These are phyloP conservation scores for Drosophila biarmipes DNA, from an alignment of 1,140 invertebrate genomes.

Conservation along the genomic window DNA sequence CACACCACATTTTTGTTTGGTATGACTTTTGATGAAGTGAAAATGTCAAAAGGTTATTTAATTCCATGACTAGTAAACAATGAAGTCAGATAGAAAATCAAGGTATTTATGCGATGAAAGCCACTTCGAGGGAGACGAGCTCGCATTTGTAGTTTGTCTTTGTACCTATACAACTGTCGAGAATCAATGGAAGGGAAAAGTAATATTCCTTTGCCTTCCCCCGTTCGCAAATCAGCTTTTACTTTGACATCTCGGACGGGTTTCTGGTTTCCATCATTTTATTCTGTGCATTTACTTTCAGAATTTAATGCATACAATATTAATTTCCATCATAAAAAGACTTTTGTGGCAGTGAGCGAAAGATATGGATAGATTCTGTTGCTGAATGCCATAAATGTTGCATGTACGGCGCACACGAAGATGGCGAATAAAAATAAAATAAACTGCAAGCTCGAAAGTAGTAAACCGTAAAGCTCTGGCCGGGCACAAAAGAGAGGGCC, in stretches of 20 bases:
- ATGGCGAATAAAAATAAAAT: slow-evolving; percentile 58
- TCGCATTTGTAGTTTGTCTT: neutral
- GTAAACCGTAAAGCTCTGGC: slow-evolving; percentile 68
- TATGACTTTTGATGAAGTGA: slow-evolving; percentile 5
- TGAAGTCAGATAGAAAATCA: neutral
- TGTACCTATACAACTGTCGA: neutral
- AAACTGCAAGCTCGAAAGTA: slow-evolving; percentile 73
- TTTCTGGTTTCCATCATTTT: slow-evolving; percentile 14
- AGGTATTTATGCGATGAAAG: slow-evolving; percentile 15
- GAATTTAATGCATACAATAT: slow-evolving; percentile 78
- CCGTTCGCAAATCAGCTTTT: slow-evolving; percentile 1
- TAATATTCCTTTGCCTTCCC: neutral
- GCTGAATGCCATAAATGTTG: slow-evolving; percentile 71
- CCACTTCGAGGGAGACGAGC: neutral
- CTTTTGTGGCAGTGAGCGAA: slow-evolving; percentile 18
- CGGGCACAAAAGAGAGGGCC: slow-evolving; percentile 54
- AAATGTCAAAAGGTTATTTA: slow-evolving; percentile 6
- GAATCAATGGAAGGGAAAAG: slow-evolving; percentile 10
- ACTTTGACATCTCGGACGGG: slow-evolving; percentile 6
- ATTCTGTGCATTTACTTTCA: slow-evolving; percentile 45
- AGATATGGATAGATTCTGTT: slow-evolving; percentile 24
- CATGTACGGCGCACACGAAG: slow-evolving; percentile 23
- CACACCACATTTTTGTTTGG: neutral
- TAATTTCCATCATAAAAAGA: slow-evolving; percentile 74
- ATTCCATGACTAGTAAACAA: neutral